These are phyloP conservation scores for Mallateleia sp. DNA, from an alignment of 2,888 invertebrate genomes.

Conservation along the genomic window DNA sequence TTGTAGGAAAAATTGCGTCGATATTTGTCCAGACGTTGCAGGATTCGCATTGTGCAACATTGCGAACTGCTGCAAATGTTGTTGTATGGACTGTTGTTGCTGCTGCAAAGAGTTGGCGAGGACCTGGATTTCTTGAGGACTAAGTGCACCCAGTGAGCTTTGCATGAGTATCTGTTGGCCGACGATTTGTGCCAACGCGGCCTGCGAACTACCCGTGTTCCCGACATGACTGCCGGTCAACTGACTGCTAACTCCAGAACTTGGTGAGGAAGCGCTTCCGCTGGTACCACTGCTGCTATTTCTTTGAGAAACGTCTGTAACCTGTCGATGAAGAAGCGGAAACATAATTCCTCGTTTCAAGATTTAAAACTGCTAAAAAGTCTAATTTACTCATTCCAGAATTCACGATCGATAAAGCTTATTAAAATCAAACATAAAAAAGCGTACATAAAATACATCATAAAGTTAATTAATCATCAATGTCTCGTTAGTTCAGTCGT, in stretches of 20 bases:
- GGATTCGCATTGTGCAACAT: conserved; percentile 88
- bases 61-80: conserved; percentile 92
- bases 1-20: conserved; percentile 94
- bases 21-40: conserved; percentile 90
- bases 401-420: too few relatives aligned
- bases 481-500: too few relatives aligned
- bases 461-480: too few relatives aligned
- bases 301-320: conserved; percentile 90
- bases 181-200: conserved; percentile 88
- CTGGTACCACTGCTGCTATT: conserved; percentile 90
- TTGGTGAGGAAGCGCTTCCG: conserved; percentile 90
- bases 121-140: conserved; percentile 89
- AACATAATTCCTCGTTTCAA: too few relatives aligned
- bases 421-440: too few relatives aligned
- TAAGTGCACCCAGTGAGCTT: conserved; percentile 86
- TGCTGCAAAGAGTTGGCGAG: conserved; percentile 91
- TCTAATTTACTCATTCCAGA: too few relatives aligned
- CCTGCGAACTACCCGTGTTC: conserved; percentile 86
- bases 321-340: conserved; percentile 87
- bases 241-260: conserved; percentile 90
- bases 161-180: conserved; percentile 89
- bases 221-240: conserved; percentile 88
- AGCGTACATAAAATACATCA: too few relatives aligned
- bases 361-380: too few relatives aligned
- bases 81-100: conserved; percentile 92